A percentile compares a stretch with the other conserved stretches of the same genome.
Conservation (phyloP, 2,888 invertebrate genomes). For the Zelleria hepariella region DNA sequence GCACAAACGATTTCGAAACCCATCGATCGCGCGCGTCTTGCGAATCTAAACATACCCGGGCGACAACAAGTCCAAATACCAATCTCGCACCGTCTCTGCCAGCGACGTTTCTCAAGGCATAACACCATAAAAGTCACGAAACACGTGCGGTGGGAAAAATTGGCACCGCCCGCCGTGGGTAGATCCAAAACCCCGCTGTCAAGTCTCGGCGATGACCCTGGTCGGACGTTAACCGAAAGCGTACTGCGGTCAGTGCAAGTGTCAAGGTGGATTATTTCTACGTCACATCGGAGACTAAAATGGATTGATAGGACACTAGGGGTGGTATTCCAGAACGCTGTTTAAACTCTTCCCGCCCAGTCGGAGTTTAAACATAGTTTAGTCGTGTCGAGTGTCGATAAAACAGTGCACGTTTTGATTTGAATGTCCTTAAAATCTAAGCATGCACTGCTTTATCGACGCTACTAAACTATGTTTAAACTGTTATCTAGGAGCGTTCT, state of each 20-base stretch:
- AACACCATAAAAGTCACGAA: not conserved
- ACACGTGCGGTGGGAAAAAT: not conserved
- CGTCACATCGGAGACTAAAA: not conserved
- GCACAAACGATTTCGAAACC: no score
- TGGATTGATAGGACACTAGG: no score
- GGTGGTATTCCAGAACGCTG: no score
- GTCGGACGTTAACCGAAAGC: slow-evolving; percentile 5
- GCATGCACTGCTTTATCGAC: no score
- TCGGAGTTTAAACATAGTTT: no score
- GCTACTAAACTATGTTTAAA: no score
- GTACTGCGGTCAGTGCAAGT: slow-evolving; percentile 10
- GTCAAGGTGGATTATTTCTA: slow-evolving; percentile 10
- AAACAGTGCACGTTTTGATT: no score
- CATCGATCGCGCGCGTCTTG: no score
- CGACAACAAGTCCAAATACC: not conserved
- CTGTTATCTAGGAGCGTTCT: no score
- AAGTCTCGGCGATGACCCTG: not conserved
- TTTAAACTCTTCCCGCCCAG: no score
- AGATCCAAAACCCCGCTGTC: not conserved
- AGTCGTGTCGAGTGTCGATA: no score
- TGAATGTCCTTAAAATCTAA: no score
- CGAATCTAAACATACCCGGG: not conserved
- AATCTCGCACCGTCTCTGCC: not conserved
- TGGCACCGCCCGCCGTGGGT: not conserved
- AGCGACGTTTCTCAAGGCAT: not conserved